Base-by-base conservation (phyloP, 2,888 invertebrate species). In the Harmothoe impar region DNA sequence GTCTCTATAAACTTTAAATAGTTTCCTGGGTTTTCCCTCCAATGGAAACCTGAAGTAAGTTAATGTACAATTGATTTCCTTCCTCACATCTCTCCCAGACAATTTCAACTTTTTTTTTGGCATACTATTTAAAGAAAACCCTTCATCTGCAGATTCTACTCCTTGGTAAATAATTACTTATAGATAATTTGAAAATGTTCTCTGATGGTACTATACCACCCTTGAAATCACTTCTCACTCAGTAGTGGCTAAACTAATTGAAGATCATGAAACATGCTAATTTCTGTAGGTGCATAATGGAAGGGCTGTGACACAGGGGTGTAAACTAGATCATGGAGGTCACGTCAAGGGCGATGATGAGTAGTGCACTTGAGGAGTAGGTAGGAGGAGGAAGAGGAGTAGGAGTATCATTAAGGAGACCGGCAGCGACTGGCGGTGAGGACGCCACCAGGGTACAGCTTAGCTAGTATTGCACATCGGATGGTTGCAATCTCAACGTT, bases 391-490 rank as follows among this genome's bases (percentile, higher is more conserved):
- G 54, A 3, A 54, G 29, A 86, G n/a, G n/a, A 54, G 33, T 1
- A 31, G 86, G 54, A 86, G 56, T 1, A 54, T 52, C 1, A 54
- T 3, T n/a, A 54, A 25, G 84, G 35, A 29, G 51, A 51, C 29
- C 84, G 35, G 23, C 43, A 86, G 33, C 54, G 25, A 54, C 56
- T 86, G 86, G 52, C 52, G 54, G 54, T 10, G 1, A 10, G 43
- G 23, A 33, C 84, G 23, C 84, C 7, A 43, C 84, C n/a, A 29
- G 23, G 86, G 23, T 1, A 54, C 86, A 86, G 86, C 54, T 86
- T 54, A 86, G 33, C 56, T 51, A 84, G 54, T 86, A 86, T 86
- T 86, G 86, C 86, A 86, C 86, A 86, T 86, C 86, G 54, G 86
- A 54, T 20, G 54, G 86, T 86, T 54, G 54, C 29, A 86, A 86